Evolutionary conservation across 2,888 invertebrate species (phyloP).

Genomic region (Polydrusus pterygomalis): DNA sequence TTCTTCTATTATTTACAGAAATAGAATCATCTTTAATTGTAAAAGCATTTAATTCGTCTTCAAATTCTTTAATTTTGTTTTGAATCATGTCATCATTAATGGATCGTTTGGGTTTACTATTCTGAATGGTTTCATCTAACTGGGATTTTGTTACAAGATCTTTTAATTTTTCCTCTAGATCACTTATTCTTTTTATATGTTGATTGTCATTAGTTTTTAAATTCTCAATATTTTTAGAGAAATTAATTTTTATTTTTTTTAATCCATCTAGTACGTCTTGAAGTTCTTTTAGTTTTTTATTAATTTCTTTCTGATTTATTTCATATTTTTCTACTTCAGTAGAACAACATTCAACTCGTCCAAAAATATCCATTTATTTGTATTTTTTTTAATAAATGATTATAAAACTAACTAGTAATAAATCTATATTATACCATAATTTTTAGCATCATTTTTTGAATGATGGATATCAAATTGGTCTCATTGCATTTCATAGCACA

Average conservation of each 20-base stretch:
- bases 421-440: not conserved
- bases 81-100: no score
- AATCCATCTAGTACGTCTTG: not conserved
- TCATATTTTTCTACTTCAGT: not conserved
- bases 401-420: not conserved
- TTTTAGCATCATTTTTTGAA: not conserved
- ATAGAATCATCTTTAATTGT: no score
- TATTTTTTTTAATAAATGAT: not conserved
- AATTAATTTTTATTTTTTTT: not conserved
- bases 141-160: not conserved
- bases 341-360: conserved; percentile 8
- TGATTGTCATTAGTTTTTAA: not conserved
- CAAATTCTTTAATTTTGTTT: no score
- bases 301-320: no score
- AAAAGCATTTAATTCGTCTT: no score
- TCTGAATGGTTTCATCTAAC: no score
- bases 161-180: not conserved
- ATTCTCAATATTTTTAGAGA: not conserved
- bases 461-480: not conserved
- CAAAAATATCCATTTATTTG: not conserved
- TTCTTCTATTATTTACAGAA: no score
- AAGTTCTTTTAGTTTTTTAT: not conserved
- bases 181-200: not conserved
- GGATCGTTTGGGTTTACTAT: no score
- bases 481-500: conserved; percentile 1